Evolutionary conservation across 2,888 invertebrate species (phyloP), one percentile per base, ranked within the genome.

Genomic region (Luffia ferchaultella): DNA sequence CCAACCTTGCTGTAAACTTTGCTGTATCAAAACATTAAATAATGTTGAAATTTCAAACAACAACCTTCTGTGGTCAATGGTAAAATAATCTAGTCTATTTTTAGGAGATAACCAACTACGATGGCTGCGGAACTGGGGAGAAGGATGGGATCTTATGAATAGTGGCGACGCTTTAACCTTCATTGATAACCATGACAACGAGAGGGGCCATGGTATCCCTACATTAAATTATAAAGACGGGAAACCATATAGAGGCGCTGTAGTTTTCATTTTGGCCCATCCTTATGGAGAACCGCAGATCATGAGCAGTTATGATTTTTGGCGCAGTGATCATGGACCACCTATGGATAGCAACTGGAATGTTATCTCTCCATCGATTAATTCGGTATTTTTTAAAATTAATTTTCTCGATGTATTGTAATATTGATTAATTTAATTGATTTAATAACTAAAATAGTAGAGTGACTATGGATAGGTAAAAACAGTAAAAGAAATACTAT

Each of bases 291-390:
- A 89, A 52, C 89, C 93, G 0, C 87, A 92, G 46, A 82, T 96
- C 18, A 95, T 97, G 93, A 95, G 95, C 64, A 95, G 95, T 57
- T 97, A 89, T 62, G 77, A 70, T 42, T 97, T 95, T 65, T 72
- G 72, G 52, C 64, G 87, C 56, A 74, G 79, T 0, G 88, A 90
- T 63, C 60, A 73, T 52, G 91, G 91, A 3, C 93, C 93, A 1
- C 93, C 93, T 0, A 83, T 85, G 62, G 89, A 91, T 58, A 64
- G 58, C 0, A 61, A 79, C 1, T 88, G 86, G 2, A 86, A 89
- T 58, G 87, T 90, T 17, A 70, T 88, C 40, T 88, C 90, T 0
- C 91, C 93, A 0, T 67, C 70, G 9, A 88, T 93, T 53, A 88
- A 90, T 58, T 64, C 84, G 0, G 83, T 83, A 56, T 75, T 73